Evolutionary conservation across 2,113 vertebrate species (phyloP).

Genomic region (Python bivittatus): DNA sequence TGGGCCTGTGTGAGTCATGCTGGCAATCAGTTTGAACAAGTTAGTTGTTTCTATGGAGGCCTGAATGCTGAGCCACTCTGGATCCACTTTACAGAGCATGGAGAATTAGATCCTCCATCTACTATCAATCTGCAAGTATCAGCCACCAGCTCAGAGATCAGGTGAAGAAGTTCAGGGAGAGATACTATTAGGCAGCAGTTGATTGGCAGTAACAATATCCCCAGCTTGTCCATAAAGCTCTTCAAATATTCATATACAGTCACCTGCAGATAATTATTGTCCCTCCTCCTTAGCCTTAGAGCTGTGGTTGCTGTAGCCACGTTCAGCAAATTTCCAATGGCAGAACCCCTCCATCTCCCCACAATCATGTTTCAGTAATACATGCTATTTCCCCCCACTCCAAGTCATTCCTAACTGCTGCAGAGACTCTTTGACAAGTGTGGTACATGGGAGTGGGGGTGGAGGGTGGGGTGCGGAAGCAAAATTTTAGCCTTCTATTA

Average conservation of each 20-base stretch:
- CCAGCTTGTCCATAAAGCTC: neutral
- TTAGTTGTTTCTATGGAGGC: neutral
- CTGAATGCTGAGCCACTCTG: neutral
- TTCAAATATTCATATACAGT: neutral
- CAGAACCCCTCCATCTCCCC: neutral
- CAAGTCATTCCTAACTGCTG: neutral
- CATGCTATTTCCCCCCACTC: neutral
- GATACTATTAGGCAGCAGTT: neutral
- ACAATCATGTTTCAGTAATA: neutral
- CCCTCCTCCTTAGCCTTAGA: neutral
- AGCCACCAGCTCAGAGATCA: neutral
- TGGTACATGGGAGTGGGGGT: neutral
- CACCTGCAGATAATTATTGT: neutral
- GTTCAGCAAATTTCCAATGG: neutral
- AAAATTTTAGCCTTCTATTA: constrained; percentile 27
- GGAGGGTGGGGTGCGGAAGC: neutral
- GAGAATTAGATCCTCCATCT: neutral
- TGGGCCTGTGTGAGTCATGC: neutral
- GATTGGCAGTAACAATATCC: neutral
- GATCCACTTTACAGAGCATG: neutral
- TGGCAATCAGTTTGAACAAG: neutral
- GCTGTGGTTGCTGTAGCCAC: neutral
- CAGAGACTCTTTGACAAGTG: neutral
- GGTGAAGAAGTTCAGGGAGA: neutral
- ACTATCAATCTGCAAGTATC: neutral